These are phyloP conservation scores for Leptinotarsa texana DNA, from an alignment of 1,140 invertebrate species.

Conservation along the genomic window DNA sequence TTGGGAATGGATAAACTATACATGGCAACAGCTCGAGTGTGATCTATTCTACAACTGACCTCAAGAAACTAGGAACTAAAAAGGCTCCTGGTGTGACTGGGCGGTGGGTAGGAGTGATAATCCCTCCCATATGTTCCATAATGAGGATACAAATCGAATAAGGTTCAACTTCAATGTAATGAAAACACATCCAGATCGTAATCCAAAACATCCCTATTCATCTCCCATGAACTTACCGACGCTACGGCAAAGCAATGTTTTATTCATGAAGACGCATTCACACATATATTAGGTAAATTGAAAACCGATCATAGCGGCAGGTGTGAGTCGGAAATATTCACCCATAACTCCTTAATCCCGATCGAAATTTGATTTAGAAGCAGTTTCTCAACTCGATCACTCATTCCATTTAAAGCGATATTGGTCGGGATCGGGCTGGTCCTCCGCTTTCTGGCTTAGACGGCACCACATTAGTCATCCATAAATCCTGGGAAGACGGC, in stretches of 20 bases:
- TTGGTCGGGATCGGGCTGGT: constrained; percentile 25
- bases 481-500: constrained; percentile 32
- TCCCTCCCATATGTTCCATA: too few species aligned
- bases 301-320: constrained; percentile 46
- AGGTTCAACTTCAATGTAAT: too few species aligned
- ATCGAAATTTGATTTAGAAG: constrained; percentile 46
- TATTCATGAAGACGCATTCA: constrained; percentile 47
- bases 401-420: constrained; percentile 41
- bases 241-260: constrained; percentile 32
- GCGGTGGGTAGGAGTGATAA: too few species aligned
- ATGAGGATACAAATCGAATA: too few species aligned
- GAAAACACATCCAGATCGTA: background rate
- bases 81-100: too few species aligned
- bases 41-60: too few species aligned
- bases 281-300: constrained; percentile 48
- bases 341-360: constrained; percentile 47
- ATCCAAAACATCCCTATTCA: background rate
- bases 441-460: constrained; percentile 28
- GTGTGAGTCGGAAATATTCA: constrained; percentile 46
- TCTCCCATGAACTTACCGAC: background rate
- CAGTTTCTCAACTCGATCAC: constrained; percentile 45
- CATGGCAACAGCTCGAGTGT: too few species aligned
- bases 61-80: too few species aligned
- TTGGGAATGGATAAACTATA: too few species aligned
- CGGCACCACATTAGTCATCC: constrained; percentile 32